phyloP scores from a whole-genome alignment of 2,888 invertebrate species.

The Caradrina clavipalpis region DNA sequence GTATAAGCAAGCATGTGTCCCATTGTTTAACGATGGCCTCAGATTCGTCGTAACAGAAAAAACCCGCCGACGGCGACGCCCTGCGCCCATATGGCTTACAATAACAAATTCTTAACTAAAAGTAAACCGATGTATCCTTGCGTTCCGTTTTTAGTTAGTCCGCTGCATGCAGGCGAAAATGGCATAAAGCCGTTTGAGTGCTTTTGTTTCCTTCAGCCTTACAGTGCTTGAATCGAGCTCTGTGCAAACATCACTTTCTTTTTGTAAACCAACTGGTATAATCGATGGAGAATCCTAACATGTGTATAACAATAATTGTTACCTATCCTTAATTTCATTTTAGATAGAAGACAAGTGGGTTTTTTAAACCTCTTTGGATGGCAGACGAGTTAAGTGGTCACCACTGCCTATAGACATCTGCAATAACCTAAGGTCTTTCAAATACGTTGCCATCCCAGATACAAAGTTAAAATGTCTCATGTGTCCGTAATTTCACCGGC shows the following conservation, averaged over 20 bases:
- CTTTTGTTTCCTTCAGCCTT: constrained; percentile 73
- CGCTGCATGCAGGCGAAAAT: constrained; percentile 71
- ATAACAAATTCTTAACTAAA: constrained; percentile 90
- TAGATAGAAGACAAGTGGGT: no score
- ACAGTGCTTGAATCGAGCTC: constrained; percentile 68
- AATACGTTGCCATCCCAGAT: no score
- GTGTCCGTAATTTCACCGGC: no score
- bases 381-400: no score
- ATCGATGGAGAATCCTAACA: constrained; percentile 33
- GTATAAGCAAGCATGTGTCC: constrained; percentile 84
- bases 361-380: no score
- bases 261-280: constrained; percentile 61
- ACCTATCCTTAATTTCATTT: no score
- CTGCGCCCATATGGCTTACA: constrained; percentile 88
- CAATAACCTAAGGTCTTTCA: no score
- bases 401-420: no score
- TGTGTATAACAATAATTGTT: no score
- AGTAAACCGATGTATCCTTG: constrained; percentile 86
- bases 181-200: constrained; percentile 75
- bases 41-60: constrained; percentile 85
- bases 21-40: constrained; percentile 86
- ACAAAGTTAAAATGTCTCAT: no score
- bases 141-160: constrained; percentile 75
- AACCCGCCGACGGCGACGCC: constrained; percentile 76
- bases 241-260: constrained; percentile 62